phyloP scores from a whole-genome alignment of 1,140 invertebrate species.

The Brachionus rotundiformis region DNA sequence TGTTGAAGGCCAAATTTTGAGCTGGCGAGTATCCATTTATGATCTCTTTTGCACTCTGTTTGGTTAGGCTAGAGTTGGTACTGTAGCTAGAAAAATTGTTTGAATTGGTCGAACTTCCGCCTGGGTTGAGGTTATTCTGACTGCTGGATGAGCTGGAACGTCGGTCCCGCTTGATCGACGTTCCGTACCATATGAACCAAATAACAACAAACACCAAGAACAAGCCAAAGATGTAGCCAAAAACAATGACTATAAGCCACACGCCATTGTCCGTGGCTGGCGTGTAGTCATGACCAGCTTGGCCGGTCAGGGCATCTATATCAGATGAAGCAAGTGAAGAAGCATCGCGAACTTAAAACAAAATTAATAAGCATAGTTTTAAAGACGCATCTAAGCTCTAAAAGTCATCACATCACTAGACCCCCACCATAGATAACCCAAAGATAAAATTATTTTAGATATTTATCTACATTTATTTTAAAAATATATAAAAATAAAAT shows the following conservation, averaged over 20 bases:
- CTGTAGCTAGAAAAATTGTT: constrained; percentile 44
- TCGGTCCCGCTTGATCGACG: constrained; percentile 5
- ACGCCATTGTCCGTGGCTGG: constrained; percentile 20
- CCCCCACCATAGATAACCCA: background rate
- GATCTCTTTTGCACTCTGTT: background rate
- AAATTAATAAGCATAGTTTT: constrained; percentile 14
- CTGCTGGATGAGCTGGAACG: constrained; percentile 14
- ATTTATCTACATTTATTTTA: constrained; percentile 30
- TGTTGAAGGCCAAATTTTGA: background rate
- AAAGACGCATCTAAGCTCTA: background rate
- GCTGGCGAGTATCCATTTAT: background rate
- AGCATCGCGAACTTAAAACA: constrained; percentile 19
- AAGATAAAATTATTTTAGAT: background rate
- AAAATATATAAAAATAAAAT: constrained; percentile 32
- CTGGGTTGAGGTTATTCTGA: constrained; percentile 26
- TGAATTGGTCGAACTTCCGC: background rate
- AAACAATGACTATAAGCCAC: constrained; percentile 49
- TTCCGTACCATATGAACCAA: constrained; percentile 52
- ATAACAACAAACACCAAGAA: constrained; percentile 48
- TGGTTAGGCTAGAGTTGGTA: background rate
- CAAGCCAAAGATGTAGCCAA: constrained; percentile 50
- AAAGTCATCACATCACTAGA: background rate
- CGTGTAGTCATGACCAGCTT: background rate
- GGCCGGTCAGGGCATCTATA: background rate
- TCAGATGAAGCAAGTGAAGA: constrained; percentile 39